Conservation (phyloP, 2,888 invertebrate genomes). For the Stenolophus ochropezus region DNA sequence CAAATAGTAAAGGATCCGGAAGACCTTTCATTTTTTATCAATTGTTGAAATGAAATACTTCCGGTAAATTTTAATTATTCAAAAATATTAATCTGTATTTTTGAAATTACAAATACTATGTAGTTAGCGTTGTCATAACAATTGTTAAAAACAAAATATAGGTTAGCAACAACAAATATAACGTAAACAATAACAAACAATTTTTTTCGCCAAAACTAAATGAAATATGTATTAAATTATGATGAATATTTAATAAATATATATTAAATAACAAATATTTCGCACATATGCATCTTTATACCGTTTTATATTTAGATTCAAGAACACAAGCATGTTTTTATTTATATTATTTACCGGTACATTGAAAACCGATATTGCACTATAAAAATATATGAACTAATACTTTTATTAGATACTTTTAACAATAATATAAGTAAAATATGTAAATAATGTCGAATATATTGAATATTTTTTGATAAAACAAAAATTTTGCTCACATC, state of each 20-base stretch:
- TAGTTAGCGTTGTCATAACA: too few species aligned
- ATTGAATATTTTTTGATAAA: not conserved
- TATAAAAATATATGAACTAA: not conserved
- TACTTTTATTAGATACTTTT: not conserved
- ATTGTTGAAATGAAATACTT: too few species aligned
- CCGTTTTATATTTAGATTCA: not conserved
- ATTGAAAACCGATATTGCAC: not conserved
- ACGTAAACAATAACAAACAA: not conserved
- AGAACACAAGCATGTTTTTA: not conserved
- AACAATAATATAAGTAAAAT: not conserved
- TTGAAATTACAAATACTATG: not conserved
- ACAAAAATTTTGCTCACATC: not conserved
- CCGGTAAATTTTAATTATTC: too few species aligned
- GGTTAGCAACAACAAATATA: not conserved
- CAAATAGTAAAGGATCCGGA: conserved; percentile 2
- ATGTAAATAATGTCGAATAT: not conserved
- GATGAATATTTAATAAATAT: not conserved
- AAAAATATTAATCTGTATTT: not conserved
- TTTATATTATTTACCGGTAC: not conserved
- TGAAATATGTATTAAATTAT: not conserved
- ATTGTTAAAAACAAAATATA: not conserved
- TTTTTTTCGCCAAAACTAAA: too few species aligned
- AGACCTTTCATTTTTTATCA: too few species aligned
- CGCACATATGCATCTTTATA: not conserved
- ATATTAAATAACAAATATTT: not conserved